These are phyloP conservation scores for Melanerpes aurifrons DNA, from an alignment of 2,113 vertebrate species.

Conservation along the genomic window DNA sequence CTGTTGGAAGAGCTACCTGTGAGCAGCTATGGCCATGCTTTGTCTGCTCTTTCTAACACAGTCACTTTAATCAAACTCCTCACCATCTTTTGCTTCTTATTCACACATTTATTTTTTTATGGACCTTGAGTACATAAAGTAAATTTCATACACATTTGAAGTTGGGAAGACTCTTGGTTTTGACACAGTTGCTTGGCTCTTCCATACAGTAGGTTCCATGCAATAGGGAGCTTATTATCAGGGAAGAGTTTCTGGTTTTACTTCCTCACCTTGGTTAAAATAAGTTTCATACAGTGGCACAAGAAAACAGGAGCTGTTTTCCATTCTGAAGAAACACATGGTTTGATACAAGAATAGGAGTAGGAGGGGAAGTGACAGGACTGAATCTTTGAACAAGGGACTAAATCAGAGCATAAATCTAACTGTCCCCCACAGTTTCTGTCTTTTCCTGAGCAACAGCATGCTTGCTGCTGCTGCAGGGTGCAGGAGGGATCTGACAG, in stretches of 20 bases:
- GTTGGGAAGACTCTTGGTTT: not conserved
- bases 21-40: not conserved
- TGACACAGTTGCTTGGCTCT: not conserved
- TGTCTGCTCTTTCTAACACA: not conserved
- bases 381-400: not conserved
- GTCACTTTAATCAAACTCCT: not conserved
- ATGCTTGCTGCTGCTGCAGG: not conserved
- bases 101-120: not conserved
- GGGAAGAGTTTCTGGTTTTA: not conserved
- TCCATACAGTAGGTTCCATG: not conserved
- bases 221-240: not conserved
- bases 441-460: not conserved
- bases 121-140: not conserved
- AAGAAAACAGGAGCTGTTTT: not conserved
- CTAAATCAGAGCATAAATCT: not conserved
- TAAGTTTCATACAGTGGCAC: not conserved
- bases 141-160: not conserved
- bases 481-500: not conserved
- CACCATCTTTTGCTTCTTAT: not conserved
- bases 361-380: not conserved
- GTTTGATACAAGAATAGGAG: not conserved
- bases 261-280: not conserved
- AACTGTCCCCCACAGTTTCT: not conserved
- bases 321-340: not conserved
- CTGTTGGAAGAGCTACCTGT: not conserved